Evolutionary conservation across 2,113 vertebrate species (phyloP), one percentile per base, ranked within the genome.

Genomic region (Mionectes macconnelli): DNA sequence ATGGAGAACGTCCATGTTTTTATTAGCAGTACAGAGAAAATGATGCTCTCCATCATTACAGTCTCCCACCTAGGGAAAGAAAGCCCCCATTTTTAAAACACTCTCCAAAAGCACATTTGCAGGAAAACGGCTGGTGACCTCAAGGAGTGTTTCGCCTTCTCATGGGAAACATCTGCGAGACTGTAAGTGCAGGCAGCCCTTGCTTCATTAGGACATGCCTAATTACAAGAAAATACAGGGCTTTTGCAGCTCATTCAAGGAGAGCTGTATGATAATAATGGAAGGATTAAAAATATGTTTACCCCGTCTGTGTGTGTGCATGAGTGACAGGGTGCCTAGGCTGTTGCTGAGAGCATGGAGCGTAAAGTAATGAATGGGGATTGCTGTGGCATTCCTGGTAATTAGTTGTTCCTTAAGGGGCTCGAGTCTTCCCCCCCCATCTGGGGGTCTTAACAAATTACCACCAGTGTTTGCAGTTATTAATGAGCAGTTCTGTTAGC

Each of bases 1-100:
- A 30, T 31, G 12, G 47, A 84, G 23, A 53, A 30, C n/a, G n/a
- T n/a, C n/a, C n/a, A n/a, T n/a, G n/a, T 95, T 95, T 89, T 93
- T 79, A 95, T 94, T 91, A 87, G 81, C 66, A 89, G 39, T 75
- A 52, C 67, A 84, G 74, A 53, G 87, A 84, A 94, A 94, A 94
- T 87, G 31, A 53, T 44, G 69, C 57, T 78, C 20, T 75, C 70
- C 66, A 84, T 94, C 88, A 68, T 77, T 92, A n/a, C 74, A 64
- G 47, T 19, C 74, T 82, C 78, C 83, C 40, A 85, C 75, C 89
- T 83, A 87, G 87, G 69, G 74, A 69, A 92, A 76, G 56, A 59
- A 79, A 84, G 81, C 37, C 40, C 89, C 40, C 55, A 30, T 27
- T 82, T 89, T 62, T 75, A 30, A 87, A 63, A 67, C 15, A 16